Base-by-base conservation (phyloP, 2,113 vertebrate species). In the Passer montanus region DNA sequence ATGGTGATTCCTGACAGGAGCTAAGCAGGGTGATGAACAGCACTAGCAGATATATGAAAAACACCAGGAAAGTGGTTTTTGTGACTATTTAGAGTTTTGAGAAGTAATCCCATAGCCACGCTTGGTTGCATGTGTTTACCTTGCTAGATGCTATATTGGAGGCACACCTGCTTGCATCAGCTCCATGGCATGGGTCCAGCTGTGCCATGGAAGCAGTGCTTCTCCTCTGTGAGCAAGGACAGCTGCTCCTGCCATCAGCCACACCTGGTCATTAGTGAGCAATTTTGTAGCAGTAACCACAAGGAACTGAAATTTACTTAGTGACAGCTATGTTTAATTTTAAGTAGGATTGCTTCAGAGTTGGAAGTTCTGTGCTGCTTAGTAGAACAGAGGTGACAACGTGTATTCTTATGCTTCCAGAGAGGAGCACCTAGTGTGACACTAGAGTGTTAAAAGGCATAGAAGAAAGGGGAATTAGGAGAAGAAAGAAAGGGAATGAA, bases 101-200 rank as follows among this genome's bases (percentile, higher is more conserved):
- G 47, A 59, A 81, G 22, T 56, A 23, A 21, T 84, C 9, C 49
- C 3, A 6, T 21, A 68, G 12, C 24, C 17, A 22, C 0, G 0
- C 28, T 59, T 19, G 1, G 0, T 31, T 89, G 41, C 16, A 7
- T 31, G 37, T 19, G 3, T 31, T 84, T 55, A 23, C 37, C 31
- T 89, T 56, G 22, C 33, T 68, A 22, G 44, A 68, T 3, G 4
- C 9, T 56, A 0, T 47, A 2, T 3, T 31, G 52, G 56, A 67
- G 58, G 18, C 63, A 85, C 75, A 63, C 33, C 28, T 50, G 30
- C 35, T 72, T 89, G 72, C 55, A 52, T 64, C 52, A 77, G 52
- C 31, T 84, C 52, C 1, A 0, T 56, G n/a, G 56, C 69, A 23
- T 2, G 13, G 52, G n/a, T 44, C 59, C 80, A 59, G 41, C 43